Conservation (phyloP, 2,888 invertebrate species). For the Nephrocerus scutellatus region DNA sequence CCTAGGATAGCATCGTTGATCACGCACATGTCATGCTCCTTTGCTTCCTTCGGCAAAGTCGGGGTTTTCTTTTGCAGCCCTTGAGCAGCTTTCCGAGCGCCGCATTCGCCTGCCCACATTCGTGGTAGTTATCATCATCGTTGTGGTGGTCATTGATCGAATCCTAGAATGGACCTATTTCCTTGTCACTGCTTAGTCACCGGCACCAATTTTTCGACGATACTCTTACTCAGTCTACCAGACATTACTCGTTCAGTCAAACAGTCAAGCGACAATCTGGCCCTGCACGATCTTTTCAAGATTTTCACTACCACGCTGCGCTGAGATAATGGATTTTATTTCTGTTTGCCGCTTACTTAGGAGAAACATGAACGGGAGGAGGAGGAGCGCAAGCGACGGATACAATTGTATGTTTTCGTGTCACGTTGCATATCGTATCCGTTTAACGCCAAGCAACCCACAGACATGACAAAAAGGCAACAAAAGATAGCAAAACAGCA, state of each 20-base stretch:
- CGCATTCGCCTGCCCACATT: too few relatives aligned
- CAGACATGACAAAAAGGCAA: conserved; percentile 94
- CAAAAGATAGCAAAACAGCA: conserved; percentile 95
- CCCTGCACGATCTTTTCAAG: background rate
- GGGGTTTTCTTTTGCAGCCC: too few relatives aligned
- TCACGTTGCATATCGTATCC: conserved; percentile 97
- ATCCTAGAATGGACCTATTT: too few relatives aligned
- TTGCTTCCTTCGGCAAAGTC: too few relatives aligned
- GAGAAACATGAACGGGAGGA: conserved; percentile 94
- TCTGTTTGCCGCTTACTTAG: conserved; percentile 40
- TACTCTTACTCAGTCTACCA: too few relatives aligned
- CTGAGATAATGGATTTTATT: background rate
- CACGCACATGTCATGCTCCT: too few relatives aligned
- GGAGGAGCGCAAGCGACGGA: conserved; percentile 87
- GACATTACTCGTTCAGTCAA: background rate
- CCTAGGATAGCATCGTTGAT: too few relatives aligned
- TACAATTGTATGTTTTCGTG: conserved; percentile 97
- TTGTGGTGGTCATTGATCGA: too few relatives aligned
- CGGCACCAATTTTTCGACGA: too few relatives aligned
- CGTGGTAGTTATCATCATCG: too few relatives aligned
- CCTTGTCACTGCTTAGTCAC: too few relatives aligned
- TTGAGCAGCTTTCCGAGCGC: too few relatives aligned
- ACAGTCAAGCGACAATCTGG: background rate
- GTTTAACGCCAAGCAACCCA: conserved; percentile 98
- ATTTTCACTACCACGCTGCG: background rate